Percentiles rank a stretch among this genome's conserved stretches.
Conservation (phyloP, 2,888 invertebrate genomes). For the Patella pellucida region DNA sequence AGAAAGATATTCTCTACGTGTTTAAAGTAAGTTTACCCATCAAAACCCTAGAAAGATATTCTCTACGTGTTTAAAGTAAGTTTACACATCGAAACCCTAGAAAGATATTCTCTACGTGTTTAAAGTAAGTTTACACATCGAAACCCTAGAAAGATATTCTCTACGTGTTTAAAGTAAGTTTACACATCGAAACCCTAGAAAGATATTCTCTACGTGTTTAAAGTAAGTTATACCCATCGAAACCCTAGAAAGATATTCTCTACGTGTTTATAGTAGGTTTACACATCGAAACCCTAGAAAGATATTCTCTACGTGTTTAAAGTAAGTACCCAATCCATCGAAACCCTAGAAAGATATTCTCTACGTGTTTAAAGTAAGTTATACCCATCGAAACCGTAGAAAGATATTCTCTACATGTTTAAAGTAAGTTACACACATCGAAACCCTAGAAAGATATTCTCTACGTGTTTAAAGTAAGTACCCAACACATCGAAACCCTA, state of each 20-base stretch:
- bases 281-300: slow-evolving; percentile 68
- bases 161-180: slow-evolving; percentile 67
- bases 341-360: slow-evolving; percentile 67
- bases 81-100: slow-evolving; percentile 68
- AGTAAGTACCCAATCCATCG: slow-evolving; percentile 68
- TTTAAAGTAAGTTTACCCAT: slow-evolving; percentile 69
- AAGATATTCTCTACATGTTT: slow-evolving; percentile 66
- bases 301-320: slow-evolving; percentile 66
- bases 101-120: slow-evolving; percentile 64
- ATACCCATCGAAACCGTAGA: slow-evolving; percentile 68
- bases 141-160: slow-evolving; percentile 67
- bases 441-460: slow-evolving; percentile 67
- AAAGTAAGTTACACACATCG: slow-evolving; percentile 68
- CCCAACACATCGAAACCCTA: slow-evolving; percentile 69
- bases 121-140: slow-evolving; percentile 69
- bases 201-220: slow-evolving; percentile 66
- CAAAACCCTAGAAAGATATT: slow-evolving; percentile 67
- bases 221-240: slow-evolving; percentile 68
- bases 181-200: slow-evolving; percentile 68
- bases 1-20: slow-evolving; percentile 65
- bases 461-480: slow-evolving; percentile 67
- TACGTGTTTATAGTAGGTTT: slow-evolving; percentile 67
- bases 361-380: slow-evolving; percentile 67
- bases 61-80: slow-evolving; percentile 66
- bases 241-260: slow-evolving; percentile 67